A percentile compares a stretch with the other conserved stretches of the same genome.
Conservation (phyloP, 2,113 vertebrate genomes). For the Erinaceus europaeus region DNA sequence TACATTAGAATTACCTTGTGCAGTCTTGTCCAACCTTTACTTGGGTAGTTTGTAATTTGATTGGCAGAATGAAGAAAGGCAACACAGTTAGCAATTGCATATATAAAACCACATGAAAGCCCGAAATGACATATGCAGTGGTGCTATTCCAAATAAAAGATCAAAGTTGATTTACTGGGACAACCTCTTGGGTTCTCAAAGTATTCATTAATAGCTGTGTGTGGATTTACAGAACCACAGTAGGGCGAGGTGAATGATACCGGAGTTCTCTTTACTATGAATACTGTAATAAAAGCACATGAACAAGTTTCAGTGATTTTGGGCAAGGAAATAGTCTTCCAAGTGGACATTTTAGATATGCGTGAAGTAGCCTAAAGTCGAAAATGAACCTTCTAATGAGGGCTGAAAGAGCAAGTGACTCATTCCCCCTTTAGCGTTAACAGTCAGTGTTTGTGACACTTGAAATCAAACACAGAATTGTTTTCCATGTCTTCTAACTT, state of each 20-base stretch:
- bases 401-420: not conserved
- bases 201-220: not conserved
- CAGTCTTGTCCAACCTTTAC: not conserved
- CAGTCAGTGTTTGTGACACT: too few relatives aligned
- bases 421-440: too few relatives aligned
- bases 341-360: not conserved
- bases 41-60: not conserved
- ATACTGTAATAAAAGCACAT: not conserved
- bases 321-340: not conserved
- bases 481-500: not conserved
- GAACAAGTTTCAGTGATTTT: not conserved
- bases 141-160: not conserved
- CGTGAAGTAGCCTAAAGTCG: not conserved
- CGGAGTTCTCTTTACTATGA: not conserved
- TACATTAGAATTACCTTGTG: not conserved
- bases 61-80: not conserved
- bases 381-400: not conserved
- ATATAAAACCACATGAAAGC: not conserved
- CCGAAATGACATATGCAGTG: not conserved
- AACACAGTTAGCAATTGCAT: not conserved
- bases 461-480: too few relatives aligned
- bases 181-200: not conserved
- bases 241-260: not conserved
- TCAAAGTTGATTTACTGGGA: not conserved
- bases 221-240: not conserved